Evolutionary conservation across 2,113 vertebrate species (phyloP).

Genomic region (Equus przewalskii): DNA sequence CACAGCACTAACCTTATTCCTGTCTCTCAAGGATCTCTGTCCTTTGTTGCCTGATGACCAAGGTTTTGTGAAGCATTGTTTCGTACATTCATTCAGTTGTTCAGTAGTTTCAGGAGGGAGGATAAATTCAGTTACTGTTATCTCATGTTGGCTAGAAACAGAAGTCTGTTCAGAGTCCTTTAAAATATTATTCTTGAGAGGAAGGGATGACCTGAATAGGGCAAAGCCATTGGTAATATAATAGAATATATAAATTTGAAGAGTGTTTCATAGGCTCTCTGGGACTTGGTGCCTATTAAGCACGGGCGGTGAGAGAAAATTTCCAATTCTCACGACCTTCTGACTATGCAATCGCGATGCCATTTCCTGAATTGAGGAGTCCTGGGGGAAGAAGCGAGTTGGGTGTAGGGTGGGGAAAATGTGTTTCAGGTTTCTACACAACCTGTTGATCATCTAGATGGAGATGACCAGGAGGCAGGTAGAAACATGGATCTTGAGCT

Average conservation of each 20-base stretch:
- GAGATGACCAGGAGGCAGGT: not conserved
- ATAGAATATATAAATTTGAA: not conserved
- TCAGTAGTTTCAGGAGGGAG: constrained; percentile 17
- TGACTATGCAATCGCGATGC: not conserved
- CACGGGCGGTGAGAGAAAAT: not conserved
- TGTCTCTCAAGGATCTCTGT: not conserved
- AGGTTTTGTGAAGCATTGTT: constrained; percentile 1
- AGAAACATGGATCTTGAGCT: not conserved
- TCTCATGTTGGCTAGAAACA: not conserved
- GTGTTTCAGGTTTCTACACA: not conserved
- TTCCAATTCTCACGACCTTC: not conserved
- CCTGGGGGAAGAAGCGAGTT: not conserved
- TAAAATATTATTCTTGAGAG: constrained; percentile 45
- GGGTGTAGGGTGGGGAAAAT: not conserved
- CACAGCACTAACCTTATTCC: not conserved
- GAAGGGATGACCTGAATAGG: not conserved
- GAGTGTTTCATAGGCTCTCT: not conserved
- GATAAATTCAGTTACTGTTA: not conserved
- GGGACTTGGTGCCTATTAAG: constrained; percentile 8
- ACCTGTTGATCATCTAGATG: not conserved
- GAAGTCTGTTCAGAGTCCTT: constrained; percentile 34
- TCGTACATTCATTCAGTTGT: not conserved
- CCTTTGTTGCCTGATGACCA: not conserved
- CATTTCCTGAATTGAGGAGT: not conserved
- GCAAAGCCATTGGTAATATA: constrained; percentile 7